Evolutionary conservation across 2,113 vertebrate genomes (phyloP), one percentile per base, ranked within the genome.

Genomic region (Gadus chalcogrammus): DNA sequence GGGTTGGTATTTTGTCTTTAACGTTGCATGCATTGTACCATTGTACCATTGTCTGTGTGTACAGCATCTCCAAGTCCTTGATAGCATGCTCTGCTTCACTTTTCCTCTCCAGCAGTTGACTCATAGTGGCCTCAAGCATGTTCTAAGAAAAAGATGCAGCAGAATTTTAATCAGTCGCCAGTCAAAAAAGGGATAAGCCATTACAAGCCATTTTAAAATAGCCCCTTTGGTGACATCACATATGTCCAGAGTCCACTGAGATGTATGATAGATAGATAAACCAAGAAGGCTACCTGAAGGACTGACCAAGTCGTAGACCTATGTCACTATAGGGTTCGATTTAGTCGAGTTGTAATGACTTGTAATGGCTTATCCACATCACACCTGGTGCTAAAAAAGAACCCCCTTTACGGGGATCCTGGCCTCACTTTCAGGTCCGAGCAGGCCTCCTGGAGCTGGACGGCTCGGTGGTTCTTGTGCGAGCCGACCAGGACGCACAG

Each of bases 381-480:
- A 7, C 42, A 48, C 42, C 42, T 9, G 11, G 8, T 9, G 12
- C 8, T 48, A 2, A 35, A 35, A 35, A 4, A 35, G 31, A 35
- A 35, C 4, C 31, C 61, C 61, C 15, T 20, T 52, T 18, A 28
- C 55, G 22, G 52, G 24, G 61, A 15, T 55, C 61, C 64, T 9
- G 24, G 13, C n/a, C 15, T 78, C 69, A 91, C 91, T 88, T 90
- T 91, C 38, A 88, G 86, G 53, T 91, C 79, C 56, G 62, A 52
- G 20, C 80, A 84, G 70, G 91, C 90, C 20, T 90, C 85, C 9
- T 85, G 84, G 15, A 92, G 81, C 27, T 85, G 87, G 22, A 82
- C 35, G 0, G 79, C 84, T 48, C 70, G 81, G 75, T 93, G 92
- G 70, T 86, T 81, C 76, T 91, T 90, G 72, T 93, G 90, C 0